These are phyloP conservation scores for Onychorhynchus coronatus DNA, from an alignment of 2,113 vertebrate species.

Conservation along the genomic window DNA sequence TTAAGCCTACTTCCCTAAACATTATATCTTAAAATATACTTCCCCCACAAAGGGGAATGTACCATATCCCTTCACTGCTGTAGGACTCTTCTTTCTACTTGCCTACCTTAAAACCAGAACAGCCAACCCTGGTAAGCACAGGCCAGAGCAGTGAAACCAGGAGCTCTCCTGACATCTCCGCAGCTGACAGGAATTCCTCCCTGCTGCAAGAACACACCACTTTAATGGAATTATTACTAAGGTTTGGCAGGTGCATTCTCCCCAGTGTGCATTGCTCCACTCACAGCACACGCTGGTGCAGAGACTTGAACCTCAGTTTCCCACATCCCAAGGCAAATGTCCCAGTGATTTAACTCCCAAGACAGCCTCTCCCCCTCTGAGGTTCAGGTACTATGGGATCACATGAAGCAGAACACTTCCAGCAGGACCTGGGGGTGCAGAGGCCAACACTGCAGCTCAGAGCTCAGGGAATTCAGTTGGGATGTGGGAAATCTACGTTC, in stretches of 20 bases:
- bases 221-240: background rate
- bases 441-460: background rate
- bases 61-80: background rate
- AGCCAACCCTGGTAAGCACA: background rate
- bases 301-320: conserved; percentile 56
- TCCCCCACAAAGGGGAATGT: background rate
- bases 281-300: background rate
- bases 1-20: background rate
- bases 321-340: conserved; percentile 47
- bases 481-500: conserved; percentile 55
- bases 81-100: background rate
- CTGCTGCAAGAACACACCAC: background rate
- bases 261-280: background rate
- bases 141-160: background rate
- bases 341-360: background rate
- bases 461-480: conserved; percentile 4
- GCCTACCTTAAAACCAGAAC: background rate
- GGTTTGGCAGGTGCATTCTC: background rate
- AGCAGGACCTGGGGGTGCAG: background rate
- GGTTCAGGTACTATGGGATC: background rate
- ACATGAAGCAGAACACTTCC: background rate
- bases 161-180: background rate
- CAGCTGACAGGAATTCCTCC: background rate
- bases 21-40: background rate
- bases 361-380: background rate